Base-by-base conservation (phyloP, 2,113 vertebrate species). In the Lampris incognitus region DNA sequence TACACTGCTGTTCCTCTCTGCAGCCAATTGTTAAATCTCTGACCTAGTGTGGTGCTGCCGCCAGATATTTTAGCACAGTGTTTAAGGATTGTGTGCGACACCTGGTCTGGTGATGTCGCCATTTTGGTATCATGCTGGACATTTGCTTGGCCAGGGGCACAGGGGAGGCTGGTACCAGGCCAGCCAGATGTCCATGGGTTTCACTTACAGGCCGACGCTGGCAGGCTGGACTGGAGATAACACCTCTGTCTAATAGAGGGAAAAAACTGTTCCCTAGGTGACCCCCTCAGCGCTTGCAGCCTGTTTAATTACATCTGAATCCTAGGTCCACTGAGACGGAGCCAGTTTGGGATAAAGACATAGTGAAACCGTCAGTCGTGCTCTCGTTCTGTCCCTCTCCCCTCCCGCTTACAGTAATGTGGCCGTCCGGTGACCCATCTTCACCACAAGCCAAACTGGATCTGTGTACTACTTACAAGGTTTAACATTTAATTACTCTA, bases 261-360 rank as follows among this genome's bases (percentile, higher is more conserved):
- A 9, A 52, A 74, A 58, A 69, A 78, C n/a, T 39, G 69, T 82
- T 85, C 78, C 76, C 73, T 73, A 67, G 75, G 75, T 74, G 79
- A 90, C 82, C 74, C 65, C 60, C 73, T 72, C 52, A 86, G 67
- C 0, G 54, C 73, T 69, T 77, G 66, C 57, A 87, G 78, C 49
- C 46, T 76, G 83, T 91, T 88, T 88, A 87, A 91, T 91, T 90
- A 89, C 80, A 90, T 69, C 69, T 77, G 81, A 72, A 76, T 88
- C 79, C 76, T 59, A 42, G 24, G 69, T 86, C 74, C 58, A 11
- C 36, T 9, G 72, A 58, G 66, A 56, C 44, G n/a, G 66, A 57
- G 76, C 49, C 39, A 64, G 72, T 65, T 66, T 3, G 37, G 66
- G 69, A 78, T 64, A 41, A 73, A 82, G 78, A 79, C 78, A 78